Conservation (phyloP, 1,140 invertebrate species). For the Stegodyphus dumicola region DNA sequence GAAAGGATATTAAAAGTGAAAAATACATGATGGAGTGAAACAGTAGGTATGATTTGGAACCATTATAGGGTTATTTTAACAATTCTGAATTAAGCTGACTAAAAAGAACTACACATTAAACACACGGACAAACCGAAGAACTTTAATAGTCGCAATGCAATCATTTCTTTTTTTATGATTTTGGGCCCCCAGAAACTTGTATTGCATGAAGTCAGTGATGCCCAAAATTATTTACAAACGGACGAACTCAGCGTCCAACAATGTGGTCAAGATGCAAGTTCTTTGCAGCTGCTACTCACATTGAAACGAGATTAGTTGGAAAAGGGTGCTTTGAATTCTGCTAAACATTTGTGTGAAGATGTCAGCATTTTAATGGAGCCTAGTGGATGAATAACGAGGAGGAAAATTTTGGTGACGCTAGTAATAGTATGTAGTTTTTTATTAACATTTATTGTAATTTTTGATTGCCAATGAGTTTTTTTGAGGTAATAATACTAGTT, state of each 20-base stretch:
- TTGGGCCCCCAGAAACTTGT: neutral
- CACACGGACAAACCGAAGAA: neutral
- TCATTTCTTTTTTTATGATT: neutral
- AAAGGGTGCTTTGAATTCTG: too few species aligned
- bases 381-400: too few species aligned
- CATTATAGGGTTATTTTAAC: neutral
- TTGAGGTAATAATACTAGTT: too few species aligned
- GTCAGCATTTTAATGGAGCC: too few species aligned
- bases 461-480: too few species aligned
- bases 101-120: neutral
- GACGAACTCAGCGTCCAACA: neutral
- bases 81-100: neutral
- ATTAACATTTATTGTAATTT: too few species aligned
- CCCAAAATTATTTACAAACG: neutral
- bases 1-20: neutral
- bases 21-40: neutral
- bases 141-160: neutral
- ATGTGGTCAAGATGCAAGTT: neutral
- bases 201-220: conserved; percentile 2
- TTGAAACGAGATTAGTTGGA: too few species aligned
- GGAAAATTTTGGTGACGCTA: too few species aligned
- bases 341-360: too few species aligned
- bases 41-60: neutral
- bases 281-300: neutral
- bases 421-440: too few species aligned